A percentile compares a stretch with the other conserved stretches of the same genome.
These are phyloP conservation scores for Macrotis lagotis DNA, from an alignment of 2,113 vertebrate species.

Conservation along the genomic window DNA sequence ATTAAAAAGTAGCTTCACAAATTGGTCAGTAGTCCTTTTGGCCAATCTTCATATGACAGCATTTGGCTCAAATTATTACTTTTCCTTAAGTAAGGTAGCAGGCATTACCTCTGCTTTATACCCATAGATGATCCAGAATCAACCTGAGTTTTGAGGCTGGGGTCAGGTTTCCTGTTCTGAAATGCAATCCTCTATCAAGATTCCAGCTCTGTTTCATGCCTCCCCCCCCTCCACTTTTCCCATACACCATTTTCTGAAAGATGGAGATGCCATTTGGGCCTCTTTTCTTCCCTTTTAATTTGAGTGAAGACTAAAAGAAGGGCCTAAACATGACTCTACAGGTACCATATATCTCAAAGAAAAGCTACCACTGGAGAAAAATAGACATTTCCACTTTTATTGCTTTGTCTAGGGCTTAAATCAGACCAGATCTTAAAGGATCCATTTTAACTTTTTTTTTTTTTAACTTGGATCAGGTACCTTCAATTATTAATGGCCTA, in stretches of 20 bases:
- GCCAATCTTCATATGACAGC: slow-evolving; percentile 12
- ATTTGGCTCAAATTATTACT: slow-evolving; percentile 14
- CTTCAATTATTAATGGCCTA: not conserved
- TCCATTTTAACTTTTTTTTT: slow-evolving; percentile 31
- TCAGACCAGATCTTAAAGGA: slow-evolving; percentile 39
- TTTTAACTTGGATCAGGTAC: slow-evolving; percentile 7
- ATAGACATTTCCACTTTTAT: not conserved
- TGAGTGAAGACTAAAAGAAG: slow-evolving; percentile 63
- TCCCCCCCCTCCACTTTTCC: not conserved
- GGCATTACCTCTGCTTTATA: not conserved
- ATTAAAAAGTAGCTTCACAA: slow-evolving; percentile 80
- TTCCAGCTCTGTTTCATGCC: slow-evolving; percentile 32
- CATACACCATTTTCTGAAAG: slow-evolving; percentile 32
- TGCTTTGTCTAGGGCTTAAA: slow-evolving; percentile 47
- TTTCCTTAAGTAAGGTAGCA: not conserved
- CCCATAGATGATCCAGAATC: not conserved
- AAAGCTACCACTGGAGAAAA: slow-evolving; percentile 27
- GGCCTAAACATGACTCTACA: slow-evolving; percentile 40
- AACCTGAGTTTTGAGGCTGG: slow-evolving; percentile 2
- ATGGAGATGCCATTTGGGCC: slow-evolving; percentile 37
- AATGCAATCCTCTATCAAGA: slow-evolving; percentile 41
- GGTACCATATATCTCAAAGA: slow-evolving; percentile 49
- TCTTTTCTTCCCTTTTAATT: slow-evolving; percentile 45
- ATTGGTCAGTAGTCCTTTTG: slow-evolving; percentile 81
- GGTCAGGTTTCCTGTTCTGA: not conserved